Percentiles rank a stretch among this genome's conserved stretches.
These are phyloP conservation scores for Sclerurus mexicanus DNA, from an alignment of 2,113 vertebrate genomes.

Conservation along the genomic window DNA sequence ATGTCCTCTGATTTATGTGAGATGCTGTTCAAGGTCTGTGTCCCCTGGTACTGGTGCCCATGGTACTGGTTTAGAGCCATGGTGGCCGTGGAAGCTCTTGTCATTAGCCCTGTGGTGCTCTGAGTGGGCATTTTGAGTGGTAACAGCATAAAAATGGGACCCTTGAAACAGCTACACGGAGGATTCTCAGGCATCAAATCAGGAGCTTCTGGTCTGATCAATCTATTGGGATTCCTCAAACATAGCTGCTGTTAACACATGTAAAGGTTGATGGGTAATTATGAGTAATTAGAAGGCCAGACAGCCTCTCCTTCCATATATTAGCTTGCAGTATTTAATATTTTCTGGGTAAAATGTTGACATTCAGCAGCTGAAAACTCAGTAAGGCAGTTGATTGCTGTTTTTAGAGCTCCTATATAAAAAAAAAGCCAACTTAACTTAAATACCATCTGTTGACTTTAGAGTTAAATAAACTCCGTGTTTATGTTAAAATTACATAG, in stretches of 20 bases:
- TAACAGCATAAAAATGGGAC: not conserved
- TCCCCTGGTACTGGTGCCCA: fast-evolving
- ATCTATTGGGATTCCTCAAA: not conserved
- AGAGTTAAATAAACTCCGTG: slow-evolving; percentile 61
- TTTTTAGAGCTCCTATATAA: slow-evolving; percentile 47
- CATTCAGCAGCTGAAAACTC: slow-evolving; percentile 30
- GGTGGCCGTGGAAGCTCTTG: not conserved
- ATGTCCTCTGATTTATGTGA: not conserved
- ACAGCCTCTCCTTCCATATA: slow-evolving; percentile 12
- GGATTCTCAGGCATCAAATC: fast-evolving
- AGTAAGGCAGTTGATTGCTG: slow-evolving; percentile 47
- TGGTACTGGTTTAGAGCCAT: fast-evolving
- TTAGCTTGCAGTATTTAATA: slow-evolving; percentile 44
- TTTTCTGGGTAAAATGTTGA: slow-evolving; percentile 36
- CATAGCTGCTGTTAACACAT: not conserved
- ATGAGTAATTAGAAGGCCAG: slow-evolving; percentile 33
- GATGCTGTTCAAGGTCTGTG: not conserved
- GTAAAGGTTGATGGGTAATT: slow-evolving; percentile 11
- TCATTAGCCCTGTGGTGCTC: not conserved
- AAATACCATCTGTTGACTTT: slow-evolving; percentile 67
- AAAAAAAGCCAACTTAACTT: slow-evolving; percentile 46
- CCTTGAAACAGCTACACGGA: fast-evolving
- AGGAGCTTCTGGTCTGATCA: not conserved
- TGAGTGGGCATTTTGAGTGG: not conserved
- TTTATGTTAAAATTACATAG: slow-evolving; percentile 65